Evolutionary conservation across 2,113 vertebrate species (phyloP).

Genomic region (Pangasianodon gigas): DNA sequence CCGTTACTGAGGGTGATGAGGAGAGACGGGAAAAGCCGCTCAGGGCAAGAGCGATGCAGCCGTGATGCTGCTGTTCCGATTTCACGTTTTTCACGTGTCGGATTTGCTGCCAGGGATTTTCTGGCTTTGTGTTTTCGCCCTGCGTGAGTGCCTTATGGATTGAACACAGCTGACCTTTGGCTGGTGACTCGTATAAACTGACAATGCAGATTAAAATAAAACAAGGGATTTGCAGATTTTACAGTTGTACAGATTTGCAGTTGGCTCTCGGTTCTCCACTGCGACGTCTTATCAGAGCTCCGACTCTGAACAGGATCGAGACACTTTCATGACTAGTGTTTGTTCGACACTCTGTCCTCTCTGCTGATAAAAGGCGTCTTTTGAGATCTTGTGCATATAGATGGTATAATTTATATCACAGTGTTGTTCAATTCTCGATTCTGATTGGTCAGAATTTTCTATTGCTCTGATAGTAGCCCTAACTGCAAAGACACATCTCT

Average conservation of each 20-base stretch:
- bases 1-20: neutral
- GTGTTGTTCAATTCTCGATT: neutral
- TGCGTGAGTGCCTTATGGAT: conserved; percentile 28
- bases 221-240: conserved; percentile 34
- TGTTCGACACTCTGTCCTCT: neutral
- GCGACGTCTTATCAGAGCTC: conserved; percentile 6
- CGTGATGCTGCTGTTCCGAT: conserved; percentile 39
- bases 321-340: neutral
- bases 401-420: neutral
- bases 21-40: conserved; percentile 31
- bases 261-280: neutral
- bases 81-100: conserved; percentile 32
- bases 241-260: conserved; percentile 10
- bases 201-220: conserved; percentile 27
- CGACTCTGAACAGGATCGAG: conserved; percentile 6
- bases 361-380: neutral
- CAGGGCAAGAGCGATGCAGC: conserved; percentile 12
- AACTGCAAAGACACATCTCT: neutral
- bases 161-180: conserved; percentile 42
- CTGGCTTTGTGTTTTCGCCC: neutral
- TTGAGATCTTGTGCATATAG: neutral
- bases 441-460: neutral
- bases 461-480: neutral
- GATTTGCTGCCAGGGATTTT: conserved; percentile 32
- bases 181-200: conserved; percentile 37